These are phyloP conservation scores for Melanotaenia maccullochi DNA, from an alignment of 2,797 vertebrate species.

Conservation along the genomic window DNA sequence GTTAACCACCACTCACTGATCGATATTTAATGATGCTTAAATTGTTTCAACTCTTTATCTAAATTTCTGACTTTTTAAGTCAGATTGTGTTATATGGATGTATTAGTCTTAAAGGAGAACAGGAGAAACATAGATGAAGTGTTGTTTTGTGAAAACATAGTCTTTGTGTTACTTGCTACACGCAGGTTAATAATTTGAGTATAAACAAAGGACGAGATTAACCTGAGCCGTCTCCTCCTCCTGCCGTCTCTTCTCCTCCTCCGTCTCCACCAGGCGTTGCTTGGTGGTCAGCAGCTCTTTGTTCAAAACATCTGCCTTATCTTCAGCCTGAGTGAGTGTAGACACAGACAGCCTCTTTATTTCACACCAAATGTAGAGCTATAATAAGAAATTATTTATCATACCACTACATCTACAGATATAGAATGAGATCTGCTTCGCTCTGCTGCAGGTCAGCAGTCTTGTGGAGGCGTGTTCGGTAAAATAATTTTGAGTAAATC, in stretches of 20 bases:
- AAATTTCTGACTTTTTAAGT: too few relatives aligned
- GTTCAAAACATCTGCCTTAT: constrained; percentile 96
- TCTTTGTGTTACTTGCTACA: neutral
- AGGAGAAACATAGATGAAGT: too few relatives aligned
- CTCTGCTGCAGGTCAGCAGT: neutral
- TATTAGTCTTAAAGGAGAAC: too few relatives aligned
- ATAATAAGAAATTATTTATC: neutral
- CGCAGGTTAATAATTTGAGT: neutral
- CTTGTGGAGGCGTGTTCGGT: neutral
- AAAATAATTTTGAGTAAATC: neutral
- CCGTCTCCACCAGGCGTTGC: constrained; percentile 94
- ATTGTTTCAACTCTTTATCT: too few relatives aligned
- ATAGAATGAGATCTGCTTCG: neutral
- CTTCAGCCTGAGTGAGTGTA: constrained; percentile 87
- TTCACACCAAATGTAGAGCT: constrained; percentile 3
- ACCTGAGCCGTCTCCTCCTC: constrained; percentile 98
- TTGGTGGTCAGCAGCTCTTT: constrained; percentile 97
- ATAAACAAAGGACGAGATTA: constrained; percentile 5
- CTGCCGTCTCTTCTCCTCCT: constrained; percentile 95
- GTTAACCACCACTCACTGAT: too few relatives aligned
- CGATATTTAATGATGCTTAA: neutral
- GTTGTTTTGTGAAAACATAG: too few relatives aligned
- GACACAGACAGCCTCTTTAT: constrained; percentile 7
- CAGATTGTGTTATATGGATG: too few relatives aligned
- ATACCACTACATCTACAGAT: neutral